Base-by-base conservation (phyloP, 2,888 invertebrate genomes). In the Morpho deidamia region DNA sequence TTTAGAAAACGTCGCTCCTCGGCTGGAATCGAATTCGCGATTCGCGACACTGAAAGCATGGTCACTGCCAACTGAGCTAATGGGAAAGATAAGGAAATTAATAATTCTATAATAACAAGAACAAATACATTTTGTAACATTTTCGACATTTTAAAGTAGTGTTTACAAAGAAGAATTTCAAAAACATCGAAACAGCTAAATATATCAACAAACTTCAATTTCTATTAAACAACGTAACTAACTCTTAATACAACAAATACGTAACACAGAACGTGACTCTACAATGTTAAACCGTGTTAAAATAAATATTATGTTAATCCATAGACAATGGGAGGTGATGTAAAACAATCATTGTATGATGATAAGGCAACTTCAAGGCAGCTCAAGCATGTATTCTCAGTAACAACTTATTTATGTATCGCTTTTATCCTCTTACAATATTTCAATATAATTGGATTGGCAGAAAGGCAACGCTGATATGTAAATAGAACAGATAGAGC, bases 311-410 rank as follows among this genome's bases (percentile, higher is more conserved):
- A 48, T 44, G 53, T 48, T 39, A 53, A 53, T 53, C 53, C 11
- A 32, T 14, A 48, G 34, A 53, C 53, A 53, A 53, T 53, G 48
- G 53, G 40, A 39, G 53, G 47, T 43, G 33, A 44, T 48, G 48
- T 48, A 44, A 48, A 48, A 53, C 48, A 53, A 44, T 48, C 53
- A 53, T 39, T 48, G 39, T 48, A 53, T 44, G 47, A 44, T 48
- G 34, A 48, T 44, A 47, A 53, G 47, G 39, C 46, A 47, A 43
- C 47, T 32, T 39, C 33, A 48, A 40, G 33, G 40, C 35, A 34
- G 35, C 34, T 48, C 37, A 11, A 42, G 33, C 43, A 8, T 44
- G 38, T 32, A 43, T 43, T 53, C 44, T 38, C 11, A 41, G 35
- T 41, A 32, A 53, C 53, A 53, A 48, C 53, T 44, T 53, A 53